Evolutionary conservation across 2,797 vertebrate species (phyloP).

Genomic region (Xyrichtys novacula): DNA sequence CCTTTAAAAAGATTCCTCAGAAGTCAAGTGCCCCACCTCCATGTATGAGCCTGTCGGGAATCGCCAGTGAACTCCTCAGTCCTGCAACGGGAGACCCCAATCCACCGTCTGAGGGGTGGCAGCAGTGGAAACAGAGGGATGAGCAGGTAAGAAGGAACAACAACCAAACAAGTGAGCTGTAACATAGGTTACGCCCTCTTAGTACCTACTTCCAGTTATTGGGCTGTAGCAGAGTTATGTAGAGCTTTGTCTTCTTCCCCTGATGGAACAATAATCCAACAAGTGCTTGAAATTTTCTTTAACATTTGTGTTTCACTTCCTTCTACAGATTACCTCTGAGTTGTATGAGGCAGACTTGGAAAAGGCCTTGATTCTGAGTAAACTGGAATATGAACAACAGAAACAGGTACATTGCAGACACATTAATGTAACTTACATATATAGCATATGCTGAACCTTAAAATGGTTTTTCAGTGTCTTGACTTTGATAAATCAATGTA

Average conservation of each 20-base stretch:
- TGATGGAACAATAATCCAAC: constrained; percentile 4
- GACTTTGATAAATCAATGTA: not conserved
- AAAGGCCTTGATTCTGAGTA: constrained; percentile 94
- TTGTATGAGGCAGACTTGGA: constrained; percentile 96
- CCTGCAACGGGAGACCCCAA: constrained; percentile 72
- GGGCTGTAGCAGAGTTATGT: not conserved
- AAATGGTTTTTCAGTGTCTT: not conserved
- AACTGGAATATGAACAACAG: constrained; percentile 92
- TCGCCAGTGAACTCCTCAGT: constrained; percentile 87
- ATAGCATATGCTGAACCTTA: not conserved
- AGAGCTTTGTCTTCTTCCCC: not conserved
- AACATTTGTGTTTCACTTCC: constrained; percentile 9
- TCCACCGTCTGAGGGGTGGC: constrained; percentile 88
- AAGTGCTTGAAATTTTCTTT: not conserved
- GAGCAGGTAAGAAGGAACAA: constrained; percentile 86
- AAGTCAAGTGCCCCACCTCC: constrained; percentile 84
- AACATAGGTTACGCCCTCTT: not conserved
- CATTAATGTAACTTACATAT: not conserved
- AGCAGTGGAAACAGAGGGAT: constrained; percentile 94
- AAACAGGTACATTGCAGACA: constrained; percentile 85
- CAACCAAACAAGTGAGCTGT: not conserved
- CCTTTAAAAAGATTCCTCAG: constrained; percentile 96
- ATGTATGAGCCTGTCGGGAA: constrained; percentile 75
- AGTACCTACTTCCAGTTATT: not conserved
- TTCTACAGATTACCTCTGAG: constrained; percentile 90